Evolutionary conservation across 2,888 invertebrate genomes (phyloP).

Genomic region (Celastrina argiolus): DNA sequence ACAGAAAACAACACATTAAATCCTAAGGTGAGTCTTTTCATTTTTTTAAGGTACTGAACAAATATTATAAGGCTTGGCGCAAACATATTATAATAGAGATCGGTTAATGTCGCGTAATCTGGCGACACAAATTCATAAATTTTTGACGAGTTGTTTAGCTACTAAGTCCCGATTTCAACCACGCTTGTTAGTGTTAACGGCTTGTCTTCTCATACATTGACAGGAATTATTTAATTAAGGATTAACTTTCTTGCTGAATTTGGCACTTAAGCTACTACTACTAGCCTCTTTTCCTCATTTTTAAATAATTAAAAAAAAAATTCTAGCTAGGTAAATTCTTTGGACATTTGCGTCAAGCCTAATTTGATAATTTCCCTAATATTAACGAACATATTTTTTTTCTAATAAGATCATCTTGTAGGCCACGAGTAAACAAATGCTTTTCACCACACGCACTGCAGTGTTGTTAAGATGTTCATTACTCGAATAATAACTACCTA

Average conservation of each 20-base stretch:
- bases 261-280: too few species aligned
- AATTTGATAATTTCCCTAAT: too few species aligned
- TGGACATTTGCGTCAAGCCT: not conserved
- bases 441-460: not conserved
- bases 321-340: too few species aligned
- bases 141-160: too few species aligned
- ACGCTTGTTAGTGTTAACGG: too few species aligned
- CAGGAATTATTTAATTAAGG: too few species aligned
- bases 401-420: not conserved
- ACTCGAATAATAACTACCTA: not conserved
- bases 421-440: not conserved
- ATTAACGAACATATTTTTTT: not conserved
- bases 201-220: too few species aligned
- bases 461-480: not conserved
- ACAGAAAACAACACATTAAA: constrained; percentile 88
- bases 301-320: too few species aligned
- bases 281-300: too few species aligned
- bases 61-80: not conserved
- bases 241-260: too few species aligned
- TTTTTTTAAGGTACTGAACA: constrained; percentile 10
- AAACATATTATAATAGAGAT: not conserved
- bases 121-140: not conserved
- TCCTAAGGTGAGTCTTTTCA: constrained; percentile 64
- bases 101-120: not conserved
- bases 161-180: too few species aligned